Evolutionary conservation across 2,797 vertebrate species (phyloP), one percentile per base, ranked within the genome.

Genomic region (Syngnathus rostellatus): DNA sequence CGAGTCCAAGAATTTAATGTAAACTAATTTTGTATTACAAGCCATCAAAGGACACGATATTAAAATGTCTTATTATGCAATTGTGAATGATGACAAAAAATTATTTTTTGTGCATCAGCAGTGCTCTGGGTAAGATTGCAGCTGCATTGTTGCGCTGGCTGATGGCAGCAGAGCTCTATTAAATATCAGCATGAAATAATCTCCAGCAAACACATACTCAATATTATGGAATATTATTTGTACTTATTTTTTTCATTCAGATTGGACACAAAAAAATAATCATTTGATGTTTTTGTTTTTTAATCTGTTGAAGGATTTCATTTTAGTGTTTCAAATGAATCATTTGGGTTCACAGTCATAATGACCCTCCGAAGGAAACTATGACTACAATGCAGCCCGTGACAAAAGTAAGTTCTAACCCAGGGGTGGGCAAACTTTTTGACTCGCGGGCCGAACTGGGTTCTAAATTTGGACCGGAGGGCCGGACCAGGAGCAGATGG

Each of bases 141-240:
- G 23, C 50, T 50, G 43, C 16, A 8, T 10, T 19, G 2, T 3
- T 8, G 12, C 1, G 16, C 45, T 25, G 45, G 0, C 25, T 50
- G 62, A 50, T 63, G 45, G 62, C 43, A 63, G 62, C 45, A 63
- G 50, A 50, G 23, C 14, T 19, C 45, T 46, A 19, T 31, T 16
- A 37, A 46, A 5, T 8, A 50, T 14, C 5, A 23, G 6, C 39
- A 6, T 41, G 4, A 23, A 31, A 21, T 5, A 14, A 12, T 57
- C 4, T 2, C 8, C 25, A 2, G 4, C 53, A 25, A 14, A 55
- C 12, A 55, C 11, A 1, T 12, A 21, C 17, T 48, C 46, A 5
- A 19, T 6, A 16, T 31, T 31, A 31, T 31, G 31, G 31, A 31
- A 31, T 31, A 31, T 31, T 31, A 3, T 31, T 31, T 31, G 31